These are phyloP conservation scores for Rynchops niger DNA, from an alignment of 2,113 vertebrate genomes.

Conservation along the genomic window DNA sequence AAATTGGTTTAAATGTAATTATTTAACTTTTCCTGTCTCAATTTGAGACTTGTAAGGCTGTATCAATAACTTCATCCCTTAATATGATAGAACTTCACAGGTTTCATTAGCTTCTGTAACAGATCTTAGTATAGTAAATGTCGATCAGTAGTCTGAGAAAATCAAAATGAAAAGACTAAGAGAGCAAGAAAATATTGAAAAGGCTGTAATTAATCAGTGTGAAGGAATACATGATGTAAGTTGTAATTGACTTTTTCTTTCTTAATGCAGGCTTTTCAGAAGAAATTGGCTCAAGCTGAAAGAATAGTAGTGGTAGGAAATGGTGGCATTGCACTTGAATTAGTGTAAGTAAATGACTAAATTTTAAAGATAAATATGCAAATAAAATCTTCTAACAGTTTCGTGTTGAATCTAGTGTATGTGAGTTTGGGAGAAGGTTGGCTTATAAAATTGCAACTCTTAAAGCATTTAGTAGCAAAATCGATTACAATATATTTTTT, in stretches of 20 bases:
- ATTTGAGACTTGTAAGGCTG: background rate
- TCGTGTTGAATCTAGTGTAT: background rate
- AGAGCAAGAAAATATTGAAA: background rate
- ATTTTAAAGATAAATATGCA: background rate
- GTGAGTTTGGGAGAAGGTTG: background rate
- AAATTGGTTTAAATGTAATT: background rate
- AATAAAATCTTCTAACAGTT: background rate
- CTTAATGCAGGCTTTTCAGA: conserved; percentile 88
- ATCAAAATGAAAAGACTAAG: background rate
- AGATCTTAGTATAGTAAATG: background rate
- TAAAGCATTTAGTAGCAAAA: background rate
- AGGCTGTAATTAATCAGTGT: background rate
- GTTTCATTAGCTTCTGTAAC: background rate
- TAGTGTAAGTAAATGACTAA: conserved; percentile 83
- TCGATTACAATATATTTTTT: background rate
- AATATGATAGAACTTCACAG: background rate
- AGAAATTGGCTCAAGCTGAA: conserved; percentile 82
- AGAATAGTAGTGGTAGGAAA: conserved; percentile 92
- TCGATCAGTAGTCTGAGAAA: background rate
- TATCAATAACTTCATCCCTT: background rate
- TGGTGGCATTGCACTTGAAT: conserved; percentile 94
- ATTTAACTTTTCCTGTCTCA: background rate
- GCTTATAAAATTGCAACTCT: background rate
- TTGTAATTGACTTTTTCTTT: background rate
- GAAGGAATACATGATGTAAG: background rate